Base-by-base conservation (phyloP, 2,888 invertebrate species). In the Petrolisthes manimaculis region DNA sequence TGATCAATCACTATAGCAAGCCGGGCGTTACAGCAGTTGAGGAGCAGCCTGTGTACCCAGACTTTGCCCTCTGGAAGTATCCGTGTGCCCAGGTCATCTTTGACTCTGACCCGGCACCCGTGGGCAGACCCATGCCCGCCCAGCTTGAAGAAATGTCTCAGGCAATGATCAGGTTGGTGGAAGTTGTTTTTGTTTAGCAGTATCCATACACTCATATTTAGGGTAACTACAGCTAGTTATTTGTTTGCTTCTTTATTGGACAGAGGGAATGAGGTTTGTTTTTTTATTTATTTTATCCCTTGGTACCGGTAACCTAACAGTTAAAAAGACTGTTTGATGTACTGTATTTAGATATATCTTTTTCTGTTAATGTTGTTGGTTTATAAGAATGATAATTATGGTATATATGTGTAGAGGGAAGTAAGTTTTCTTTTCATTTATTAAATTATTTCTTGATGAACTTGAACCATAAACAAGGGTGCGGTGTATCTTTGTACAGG, bases 121-220 rank as follows among this genome's bases (percentile, higher is more conserved):
- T 95, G 75, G 97, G 97, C 89, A 96, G 97, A 92, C 95, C 97
- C 92, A 95, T 96, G 80, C 96, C 97, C 54, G 96, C 96, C 9
- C 97, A 98, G 93, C 95, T 97, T 92, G 98, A 99, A 93, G 98
- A 98, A 93, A 99, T 99, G 98, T 98, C 98, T 55, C 98, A 99
- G 93, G 99, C 99, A 92, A 98, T 99, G 98, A 99, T 99, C 94
- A 95, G 98, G 96, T 96, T 92, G 92, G 92, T 92, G 24, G 4
- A 9, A 18, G 12, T 61, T 69, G 8, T 3, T 56, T 8, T 56
- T 37, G 37, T 37, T 37, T 37, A 37, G 37, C 37, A 37, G 37
- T 37, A 37, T 37, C 37, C 37, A 37, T 37, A 37, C 37, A 37
- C 37, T 37, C 37, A 37, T 37, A 37, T 37, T 37, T 37, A 37